Conservation (phyloP, 1,140 invertebrate species). For the Hylyphantes graminicola region DNA sequence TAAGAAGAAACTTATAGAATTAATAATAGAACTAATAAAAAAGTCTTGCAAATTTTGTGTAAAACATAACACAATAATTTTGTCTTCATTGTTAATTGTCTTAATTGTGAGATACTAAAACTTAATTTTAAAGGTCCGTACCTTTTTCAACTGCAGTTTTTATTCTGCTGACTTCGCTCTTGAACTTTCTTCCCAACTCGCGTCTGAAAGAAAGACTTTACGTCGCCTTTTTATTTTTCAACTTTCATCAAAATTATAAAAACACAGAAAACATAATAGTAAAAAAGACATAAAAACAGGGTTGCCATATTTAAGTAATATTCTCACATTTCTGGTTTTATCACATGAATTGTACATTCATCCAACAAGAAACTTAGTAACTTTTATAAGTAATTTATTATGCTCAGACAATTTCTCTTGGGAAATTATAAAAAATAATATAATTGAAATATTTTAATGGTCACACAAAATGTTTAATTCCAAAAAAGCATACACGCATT, state of each 20-base stretch:
- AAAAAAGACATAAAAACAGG: too few relatives aligned
- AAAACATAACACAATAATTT: background rate
- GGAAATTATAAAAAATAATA: too few relatives aligned
- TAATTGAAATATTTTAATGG: too few relatives aligned
- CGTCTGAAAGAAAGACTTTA: constrained; percentile 48
- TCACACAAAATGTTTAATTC: too few relatives aligned
- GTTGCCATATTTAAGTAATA: too few relatives aligned
- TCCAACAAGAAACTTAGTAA: too few relatives aligned
- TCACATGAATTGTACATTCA: too few relatives aligned
- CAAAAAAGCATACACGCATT: too few relatives aligned
- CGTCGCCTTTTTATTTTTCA: constrained; percentile 75
- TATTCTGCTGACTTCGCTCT: constrained; percentile 89
- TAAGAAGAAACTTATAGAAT: background rate
- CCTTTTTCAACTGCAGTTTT: constrained; percentile 83
- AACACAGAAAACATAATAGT: too few relatives aligned
- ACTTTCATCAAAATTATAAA: constrained; percentile 69
- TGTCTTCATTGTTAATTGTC: background rate
- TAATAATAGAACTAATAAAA: background rate
- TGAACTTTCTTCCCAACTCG: constrained; percentile 81
- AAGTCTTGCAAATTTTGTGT: background rate
- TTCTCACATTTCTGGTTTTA: too few relatives aligned
- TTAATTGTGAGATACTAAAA: constrained; percentile 1
- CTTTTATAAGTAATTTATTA: too few relatives aligned
- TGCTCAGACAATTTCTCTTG: too few relatives aligned
- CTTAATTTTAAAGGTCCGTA: constrained; percentile 28